Conservation (phyloP, 2,888 invertebrate species). For the Drosophila lacicola region DNA sequence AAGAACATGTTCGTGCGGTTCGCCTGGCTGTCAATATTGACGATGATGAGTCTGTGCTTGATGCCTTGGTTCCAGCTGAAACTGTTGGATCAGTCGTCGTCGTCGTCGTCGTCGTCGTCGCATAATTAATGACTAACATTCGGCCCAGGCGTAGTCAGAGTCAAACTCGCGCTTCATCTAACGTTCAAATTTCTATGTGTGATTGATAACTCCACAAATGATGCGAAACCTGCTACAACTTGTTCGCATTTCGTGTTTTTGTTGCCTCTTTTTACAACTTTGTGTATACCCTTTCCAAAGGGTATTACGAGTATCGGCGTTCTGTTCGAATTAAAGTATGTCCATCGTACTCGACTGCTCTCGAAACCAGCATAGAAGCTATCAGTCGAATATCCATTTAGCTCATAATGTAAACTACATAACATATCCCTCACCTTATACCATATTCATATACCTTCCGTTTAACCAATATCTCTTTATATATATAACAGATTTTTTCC, state of each 20-base stretch:
- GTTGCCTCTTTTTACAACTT: conserved; percentile 5
- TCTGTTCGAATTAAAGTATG: no score
- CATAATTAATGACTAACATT: conserved; percentile 81
- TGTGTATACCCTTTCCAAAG: conserved; percentile 27
- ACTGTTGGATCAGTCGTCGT: conserved; percentile 37
- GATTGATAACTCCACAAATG: conserved; percentile 79
- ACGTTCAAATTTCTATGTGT: conserved; percentile 76
- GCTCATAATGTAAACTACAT: no score
- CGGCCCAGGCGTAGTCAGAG: conserved; percentile 78
- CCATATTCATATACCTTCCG: not conserved
- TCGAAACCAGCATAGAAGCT: no score
- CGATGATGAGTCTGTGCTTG: conserved; percentile 73
- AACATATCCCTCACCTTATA: not conserved
- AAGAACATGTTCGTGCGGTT: conserved; percentile 73
- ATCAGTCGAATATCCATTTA: no score
- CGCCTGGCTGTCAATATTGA: conserved; percentile 74
- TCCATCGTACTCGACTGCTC: no score
- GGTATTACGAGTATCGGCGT: not conserved
- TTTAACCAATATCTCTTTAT: not conserved
- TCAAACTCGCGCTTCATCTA: conserved; percentile 79
- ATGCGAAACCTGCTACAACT: conserved; percentile 70
- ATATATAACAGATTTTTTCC: not conserved
- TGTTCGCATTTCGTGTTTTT: conserved; percentile 48
- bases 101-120: conserved; percentile 16
- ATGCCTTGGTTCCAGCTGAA: conserved; percentile 56